These are phyloP conservation scores for Neosalanx taihuensis DNA, from an alignment of 2,797 vertebrate genomes.

Conservation along the genomic window DNA sequence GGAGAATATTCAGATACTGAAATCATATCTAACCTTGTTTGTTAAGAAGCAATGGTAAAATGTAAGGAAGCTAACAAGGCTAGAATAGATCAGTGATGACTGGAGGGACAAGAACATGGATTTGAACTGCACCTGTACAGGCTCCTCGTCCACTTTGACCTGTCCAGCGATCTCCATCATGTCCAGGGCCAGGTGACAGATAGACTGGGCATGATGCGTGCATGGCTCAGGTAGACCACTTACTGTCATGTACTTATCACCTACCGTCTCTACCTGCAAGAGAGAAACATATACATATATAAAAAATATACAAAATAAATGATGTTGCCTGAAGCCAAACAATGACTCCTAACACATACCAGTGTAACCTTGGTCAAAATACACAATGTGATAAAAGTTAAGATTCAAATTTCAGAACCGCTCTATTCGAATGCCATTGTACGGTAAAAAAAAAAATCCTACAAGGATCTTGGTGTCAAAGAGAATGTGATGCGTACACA, in stretches of 20 bases:
- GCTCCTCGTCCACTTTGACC: conserved; percentile 92
- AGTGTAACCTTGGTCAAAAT: no score
- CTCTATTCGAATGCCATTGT: no score
- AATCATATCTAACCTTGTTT: no score
- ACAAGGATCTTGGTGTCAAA: not conserved
- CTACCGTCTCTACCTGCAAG: conserved; percentile 95
- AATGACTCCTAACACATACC: no score
- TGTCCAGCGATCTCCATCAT: conserved; percentile 99
- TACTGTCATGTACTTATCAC: conserved; percentile 99
- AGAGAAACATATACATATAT: conserved; percentile 7
- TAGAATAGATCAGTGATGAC: not conserved
- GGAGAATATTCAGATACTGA: no score
- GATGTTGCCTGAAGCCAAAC: no score
- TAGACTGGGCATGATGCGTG: conserved; percentile 93
- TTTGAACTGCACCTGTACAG: conserved; percentile 82
- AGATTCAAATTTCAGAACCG: no score
- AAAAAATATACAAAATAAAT: no score
- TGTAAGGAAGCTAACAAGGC: not conserved
- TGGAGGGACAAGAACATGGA: not conserved
- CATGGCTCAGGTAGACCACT: conserved; percentile 97
- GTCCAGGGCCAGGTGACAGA: conserved; percentile 94
- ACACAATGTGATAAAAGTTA: no score
- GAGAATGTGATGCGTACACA: not conserved
- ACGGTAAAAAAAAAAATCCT: no score
- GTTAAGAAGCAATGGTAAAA: not conserved